Evolutionary conservation across 2,113 vertebrate species (phyloP).

Genomic region (Struthio camelus): DNA sequence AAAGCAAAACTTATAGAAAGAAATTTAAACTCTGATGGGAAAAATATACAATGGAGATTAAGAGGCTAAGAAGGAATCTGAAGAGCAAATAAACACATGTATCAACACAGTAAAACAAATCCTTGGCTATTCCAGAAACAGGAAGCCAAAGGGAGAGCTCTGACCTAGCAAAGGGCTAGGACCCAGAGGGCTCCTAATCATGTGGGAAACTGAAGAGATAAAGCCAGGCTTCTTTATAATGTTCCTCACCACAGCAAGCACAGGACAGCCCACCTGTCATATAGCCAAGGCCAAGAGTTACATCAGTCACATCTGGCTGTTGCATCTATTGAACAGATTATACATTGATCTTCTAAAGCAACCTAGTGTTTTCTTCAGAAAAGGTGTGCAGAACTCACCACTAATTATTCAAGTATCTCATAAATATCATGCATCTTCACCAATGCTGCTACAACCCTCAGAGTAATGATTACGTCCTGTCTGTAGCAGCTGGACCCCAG

Average conservation of each 20-base stretch:
- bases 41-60: background rate
- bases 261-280: background rate
- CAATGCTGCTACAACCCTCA: background rate
- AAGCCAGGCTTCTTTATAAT: background rate
- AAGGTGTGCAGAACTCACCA: background rate
- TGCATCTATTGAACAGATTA: background rate
- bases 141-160: background rate
- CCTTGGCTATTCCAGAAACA: background rate
- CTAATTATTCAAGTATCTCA: background rate
- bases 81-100: background rate
- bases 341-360: background rate
- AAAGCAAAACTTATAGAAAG: background rate
- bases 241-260: background rate
- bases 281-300: background rate
- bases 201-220: background rate
- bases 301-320: background rate
- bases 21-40: background rate
- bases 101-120: background rate
- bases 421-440: background rate
- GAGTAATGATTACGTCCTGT: background rate
- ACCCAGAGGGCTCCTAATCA: background rate
- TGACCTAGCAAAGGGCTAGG: background rate
- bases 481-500: background rate
- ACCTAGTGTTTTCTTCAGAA: background rate
- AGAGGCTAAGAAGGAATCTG: background rate